Evolutionary conservation across 2,797 vertebrate genomes (phyloP), one percentile per base, ranked within the genome.

Genomic region (Podarcis lilfordi): DNA sequence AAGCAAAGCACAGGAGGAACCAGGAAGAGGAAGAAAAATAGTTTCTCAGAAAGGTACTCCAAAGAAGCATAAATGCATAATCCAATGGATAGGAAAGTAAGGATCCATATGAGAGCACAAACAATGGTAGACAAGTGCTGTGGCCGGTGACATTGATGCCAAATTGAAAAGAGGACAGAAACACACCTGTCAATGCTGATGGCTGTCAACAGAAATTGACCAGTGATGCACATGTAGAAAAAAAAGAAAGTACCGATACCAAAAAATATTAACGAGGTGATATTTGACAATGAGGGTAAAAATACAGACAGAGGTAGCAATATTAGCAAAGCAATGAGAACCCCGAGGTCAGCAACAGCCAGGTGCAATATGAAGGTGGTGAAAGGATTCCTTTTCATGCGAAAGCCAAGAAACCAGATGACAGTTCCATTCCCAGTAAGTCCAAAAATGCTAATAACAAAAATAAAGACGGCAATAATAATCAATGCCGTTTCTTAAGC

Each of bases 291-390:
- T 19, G 32, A 5, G 9, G 7, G 32, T 32, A 0, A 10, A n/a
- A 35, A 3, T n/a, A 4, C 8, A n/a, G 0, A 0, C 9, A 71
- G 2, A 29, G 27, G 11, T 10, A n/a, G 27, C 29, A 29, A 9
- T 8, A 27, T 50, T 11, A 50, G 10, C 10, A 50, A 50, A 11
- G 6, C 6, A 40, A n/a, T 1, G 11, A 82, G 10, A 1, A 69
- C 37, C 15, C 66, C 40, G 1, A 83, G 71, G 40, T 83, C 81
- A 71, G 66, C 81, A 3, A 71, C 8, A 1, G 79, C 55, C 59
- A 81, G 6, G 10, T 81, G 64, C 19, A 81, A 55, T 32, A 64
- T 37, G 79, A 25, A 81, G 8, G 8, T 64, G 55, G 32, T 81
- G 55, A 80, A 80, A 35, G 3, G 79, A 25, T 35, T 80, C 55